These are phyloP conservation scores for Apomyelois bistriatella DNA, from an alignment of 2,888 invertebrate genomes.

Conservation along the genomic window DNA sequence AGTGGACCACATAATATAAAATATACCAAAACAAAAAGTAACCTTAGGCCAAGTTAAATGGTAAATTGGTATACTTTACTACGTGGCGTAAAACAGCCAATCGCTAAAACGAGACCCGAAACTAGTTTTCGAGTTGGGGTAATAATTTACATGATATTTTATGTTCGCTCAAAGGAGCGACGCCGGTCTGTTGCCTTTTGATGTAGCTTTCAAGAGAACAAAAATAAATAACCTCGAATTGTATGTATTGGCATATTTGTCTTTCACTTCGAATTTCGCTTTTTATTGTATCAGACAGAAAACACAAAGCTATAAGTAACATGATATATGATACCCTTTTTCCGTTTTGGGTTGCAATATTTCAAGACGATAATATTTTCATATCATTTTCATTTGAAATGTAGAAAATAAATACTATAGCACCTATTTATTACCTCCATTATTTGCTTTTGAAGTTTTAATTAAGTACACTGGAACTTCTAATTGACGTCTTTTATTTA, in stretches of 20 bases:
- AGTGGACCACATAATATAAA: too few species aligned
- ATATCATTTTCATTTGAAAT: background rate
- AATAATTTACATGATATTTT: conserved; percentile 12
- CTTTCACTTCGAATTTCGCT: conserved; percentile 1
- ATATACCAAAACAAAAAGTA: background rate
- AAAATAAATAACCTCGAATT: conserved; percentile 3
- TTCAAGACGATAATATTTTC: background rate
- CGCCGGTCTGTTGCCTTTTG: background rate
- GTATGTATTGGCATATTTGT: conserved; percentile 6
- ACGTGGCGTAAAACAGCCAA: background rate
- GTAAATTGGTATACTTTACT: too few species aligned
- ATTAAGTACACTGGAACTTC: too few species aligned
- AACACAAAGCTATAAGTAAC: background rate
- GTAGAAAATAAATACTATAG: too few species aligned
- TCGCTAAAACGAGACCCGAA: conserved; percentile 11
- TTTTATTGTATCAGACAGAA: conserved; percentile 4
- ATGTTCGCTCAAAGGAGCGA: conserved; percentile 9
- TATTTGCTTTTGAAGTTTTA: too few species aligned
- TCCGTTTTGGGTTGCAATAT: conserved; percentile 3
- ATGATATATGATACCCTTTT: conserved; percentile 8
- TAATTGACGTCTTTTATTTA: too few species aligned
- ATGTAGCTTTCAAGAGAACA: background rate
- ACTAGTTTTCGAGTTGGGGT: conserved; percentile 8
- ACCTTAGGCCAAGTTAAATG: too few species aligned
- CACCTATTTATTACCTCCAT: too few species aligned